Percentiles rank a stretch among this genome's conserved stretches.
These are phyloP conservation scores for Paramacrobiotus metropolitanus DNA, from an alignment of 1,140 invertebrate genomes.

Conservation along the genomic window DNA sequence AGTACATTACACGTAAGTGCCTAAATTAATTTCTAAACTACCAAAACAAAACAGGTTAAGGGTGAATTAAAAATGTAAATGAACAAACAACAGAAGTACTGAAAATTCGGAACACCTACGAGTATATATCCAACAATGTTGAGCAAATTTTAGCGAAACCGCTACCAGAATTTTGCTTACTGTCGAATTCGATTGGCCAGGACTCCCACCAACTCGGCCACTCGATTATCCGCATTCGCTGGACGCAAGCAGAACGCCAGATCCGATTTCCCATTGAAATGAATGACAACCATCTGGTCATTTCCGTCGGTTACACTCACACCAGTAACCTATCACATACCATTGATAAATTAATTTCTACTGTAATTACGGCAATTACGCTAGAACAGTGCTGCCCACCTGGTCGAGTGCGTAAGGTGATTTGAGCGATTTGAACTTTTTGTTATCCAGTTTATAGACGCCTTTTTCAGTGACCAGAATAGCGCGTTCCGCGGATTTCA, in stretches of 20 bases:
- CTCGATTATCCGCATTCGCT: slow-evolving; percentile 25
- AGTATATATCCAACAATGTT: too few relatives aligned
- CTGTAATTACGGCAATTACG: too few relatives aligned
- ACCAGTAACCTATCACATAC: slow-evolving; percentile 39
- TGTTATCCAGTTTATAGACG: slow-evolving; percentile 66
- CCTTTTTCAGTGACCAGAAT: slow-evolving; percentile 60
- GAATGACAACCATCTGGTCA: slow-evolving; percentile 70
- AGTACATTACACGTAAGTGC: too few relatives aligned
- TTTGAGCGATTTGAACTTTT: slow-evolving; percentile 59
- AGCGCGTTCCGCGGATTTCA: slow-evolving; percentile 66
- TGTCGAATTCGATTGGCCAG: slow-evolving; percentile 25
- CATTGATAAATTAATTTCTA: too few relatives aligned
- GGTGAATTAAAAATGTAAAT: not conserved
- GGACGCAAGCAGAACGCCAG: slow-evolving; percentile 51
- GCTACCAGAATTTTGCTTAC: slow-evolving; percentile 20
- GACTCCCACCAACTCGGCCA: slow-evolving; percentile 65
- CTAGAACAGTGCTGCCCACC: too few relatives aligned
- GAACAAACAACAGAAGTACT: slow-evolving; percentile 5
- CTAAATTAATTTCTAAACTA: too few relatives aligned
- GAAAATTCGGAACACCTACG: too few relatives aligned
- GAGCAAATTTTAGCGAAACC: too few relatives aligned
- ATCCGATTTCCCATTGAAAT: slow-evolving; percentile 65
- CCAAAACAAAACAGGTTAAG: too few relatives aligned
- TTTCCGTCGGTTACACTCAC: slow-evolving; percentile 50
- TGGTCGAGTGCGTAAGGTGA: slow-evolving; percentile 52